These are phyloP conservation scores for Leptatherina wallacei DNA, from an alignment of 2,797 vertebrate genomes.

Conservation along the genomic window DNA sequence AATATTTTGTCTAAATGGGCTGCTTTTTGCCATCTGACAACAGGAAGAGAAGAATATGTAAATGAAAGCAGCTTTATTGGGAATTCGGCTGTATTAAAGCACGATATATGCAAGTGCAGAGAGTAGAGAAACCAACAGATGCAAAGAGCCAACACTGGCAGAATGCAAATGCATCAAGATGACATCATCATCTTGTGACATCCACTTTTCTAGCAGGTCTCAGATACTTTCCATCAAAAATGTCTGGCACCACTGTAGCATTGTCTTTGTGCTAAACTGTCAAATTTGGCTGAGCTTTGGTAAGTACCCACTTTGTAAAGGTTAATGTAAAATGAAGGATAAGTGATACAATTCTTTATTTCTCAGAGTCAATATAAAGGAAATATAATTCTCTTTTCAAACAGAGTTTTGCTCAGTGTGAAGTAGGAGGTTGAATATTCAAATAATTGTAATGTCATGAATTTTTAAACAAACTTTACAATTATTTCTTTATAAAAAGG, in stretches of 20 bases:
- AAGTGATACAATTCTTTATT: neutral
- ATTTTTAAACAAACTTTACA: neutral
- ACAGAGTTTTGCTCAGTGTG: neutral
- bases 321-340: conserved; percentile 4
- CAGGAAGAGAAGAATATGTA: conserved; percentile 30
- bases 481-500: neutral
- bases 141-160: conserved; percentile 1
- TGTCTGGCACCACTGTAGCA: neutral
- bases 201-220: conserved; percentile 11
- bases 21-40: conserved; percentile 6
- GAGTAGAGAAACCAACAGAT: conserved; percentile 2
- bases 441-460: neutral
- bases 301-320: neutral
- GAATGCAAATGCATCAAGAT: conserved; percentile 28
- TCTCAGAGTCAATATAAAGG: conserved; percentile 8
- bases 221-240: neutral
- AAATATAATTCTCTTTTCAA: neutral
- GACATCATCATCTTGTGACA: conserved; percentile 28
- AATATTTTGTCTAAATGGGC: conserved; percentile 5
- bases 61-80: conserved; percentile 22
- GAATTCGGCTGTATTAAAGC: conserved; percentile 17
- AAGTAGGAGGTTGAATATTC: neutral
- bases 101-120: neutral
- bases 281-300: neutral
- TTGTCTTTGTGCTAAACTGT: neutral